A percentile compares a stretch with the other conserved stretches of the same genome.
phyloP scores from a whole-genome alignment of 1,140 invertebrate species.

The Zaprionus kolodkinae region DNA sequence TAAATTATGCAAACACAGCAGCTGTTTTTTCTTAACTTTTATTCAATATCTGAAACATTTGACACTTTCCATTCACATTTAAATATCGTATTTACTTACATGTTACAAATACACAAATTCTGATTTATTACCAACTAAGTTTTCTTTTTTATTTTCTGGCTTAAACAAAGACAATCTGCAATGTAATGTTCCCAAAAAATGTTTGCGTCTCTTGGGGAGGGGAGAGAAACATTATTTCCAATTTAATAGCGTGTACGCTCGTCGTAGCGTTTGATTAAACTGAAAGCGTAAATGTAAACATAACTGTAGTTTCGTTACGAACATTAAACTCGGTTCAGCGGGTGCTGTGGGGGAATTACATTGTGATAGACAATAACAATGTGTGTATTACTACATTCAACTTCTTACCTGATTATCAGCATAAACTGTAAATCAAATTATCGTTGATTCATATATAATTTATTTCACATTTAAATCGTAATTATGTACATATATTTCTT shows the following conservation, averaged over 20 bases:
- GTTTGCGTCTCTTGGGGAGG: neutral
- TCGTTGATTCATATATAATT: neutral
- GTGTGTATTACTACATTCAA: neutral
- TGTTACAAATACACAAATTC: neutral
- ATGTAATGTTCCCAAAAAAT: neutral
- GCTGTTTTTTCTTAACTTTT: conserved; percentile 16
- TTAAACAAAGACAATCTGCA: neutral
- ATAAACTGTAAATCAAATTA: neutral
- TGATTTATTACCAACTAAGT: conserved; percentile 15
- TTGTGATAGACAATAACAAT: neutral
- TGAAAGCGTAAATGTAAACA: conserved; percentile 46
- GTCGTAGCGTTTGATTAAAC: conserved; percentile 57
- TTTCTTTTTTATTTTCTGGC: neutral
- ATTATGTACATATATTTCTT: conserved; percentile 6
- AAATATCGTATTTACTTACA: conserved; percentile 22
- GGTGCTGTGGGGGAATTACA: conserved; percentile 3
- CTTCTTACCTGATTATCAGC: neutral
- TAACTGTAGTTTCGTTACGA: neutral
- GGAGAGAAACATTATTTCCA: conserved; percentile 12
- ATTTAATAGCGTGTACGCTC: conserved; percentile 58
- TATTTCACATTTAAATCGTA: conserved; percentile 1
- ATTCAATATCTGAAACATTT: conserved; percentile 25
- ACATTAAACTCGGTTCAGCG: neutral
- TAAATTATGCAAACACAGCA: neutral
- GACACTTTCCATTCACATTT: conserved; percentile 36